Conservation (phyloP, 1,140 invertebrate genomes). For the Brachystomella parvula region DNA sequence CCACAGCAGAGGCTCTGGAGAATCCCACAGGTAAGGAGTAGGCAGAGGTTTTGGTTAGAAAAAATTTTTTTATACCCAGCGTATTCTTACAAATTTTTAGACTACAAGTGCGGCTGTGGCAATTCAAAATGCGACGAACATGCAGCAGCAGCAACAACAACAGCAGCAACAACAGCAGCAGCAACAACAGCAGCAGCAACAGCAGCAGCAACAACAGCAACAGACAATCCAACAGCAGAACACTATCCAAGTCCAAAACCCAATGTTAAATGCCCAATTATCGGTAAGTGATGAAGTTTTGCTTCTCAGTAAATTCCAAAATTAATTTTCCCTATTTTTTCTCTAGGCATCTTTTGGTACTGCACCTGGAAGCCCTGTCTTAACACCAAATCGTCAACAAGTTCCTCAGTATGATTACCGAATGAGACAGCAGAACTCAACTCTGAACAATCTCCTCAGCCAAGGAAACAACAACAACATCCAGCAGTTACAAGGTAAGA, state of each 20-base stretch:
- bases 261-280: constrained; percentile 69
- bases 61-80: too few relatives aligned
- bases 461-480: constrained; percentile 4
- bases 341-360: constrained; percentile 2
- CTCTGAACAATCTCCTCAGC: constrained; percentile 2
- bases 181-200: constrained; percentile 30
- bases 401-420: constrained; percentile 43
- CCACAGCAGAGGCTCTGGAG: constrained; percentile 35
- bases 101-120: background rate
- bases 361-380: background rate
- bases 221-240: constrained; percentile 11
- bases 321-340: background rate
- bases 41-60: background rate
- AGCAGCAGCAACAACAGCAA: constrained; percentile 41
- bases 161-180: constrained; percentile 28
- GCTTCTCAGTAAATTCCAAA: background rate
- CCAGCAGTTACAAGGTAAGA: constrained; percentile 23
- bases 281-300: constrained; percentile 43
- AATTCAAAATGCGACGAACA: constrained; percentile 4
- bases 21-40: background rate
- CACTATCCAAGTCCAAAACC: constrained; percentile 47
- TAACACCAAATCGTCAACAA: constrained; percentile 45
- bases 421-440: constrained; percentile 16
- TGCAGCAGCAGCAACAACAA: constrained; percentile 18
- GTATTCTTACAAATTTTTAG: background rate